Conservation (phyloP, 2,797 vertebrate species). For the Mastacembelus armatus region DNA sequence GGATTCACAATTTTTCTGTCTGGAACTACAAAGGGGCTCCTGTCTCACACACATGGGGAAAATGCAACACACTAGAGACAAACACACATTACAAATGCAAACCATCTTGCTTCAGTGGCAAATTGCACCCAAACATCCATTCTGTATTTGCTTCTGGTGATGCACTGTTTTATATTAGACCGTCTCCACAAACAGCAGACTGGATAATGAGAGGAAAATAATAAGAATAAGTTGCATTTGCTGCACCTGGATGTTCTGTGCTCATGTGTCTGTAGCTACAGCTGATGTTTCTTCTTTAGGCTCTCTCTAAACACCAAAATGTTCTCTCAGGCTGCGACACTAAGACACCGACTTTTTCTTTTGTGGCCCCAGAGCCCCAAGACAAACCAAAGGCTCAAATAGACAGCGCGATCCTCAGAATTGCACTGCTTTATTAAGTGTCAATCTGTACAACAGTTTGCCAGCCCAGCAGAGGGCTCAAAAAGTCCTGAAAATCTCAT, state of each 20-base stretch:
- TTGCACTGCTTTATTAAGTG: slow-evolving; percentile 58
- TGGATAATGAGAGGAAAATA: slow-evolving; percentile 51
- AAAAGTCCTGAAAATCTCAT: slow-evolving; percentile 64
- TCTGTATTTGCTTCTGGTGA: slow-evolving; percentile 49
- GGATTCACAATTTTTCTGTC: neutral
- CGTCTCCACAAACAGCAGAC: slow-evolving; percentile 41
- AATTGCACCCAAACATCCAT: slow-evolving; percentile 46
- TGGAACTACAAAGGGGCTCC: neutral
- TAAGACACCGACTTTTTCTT: slow-evolving; percentile 34
- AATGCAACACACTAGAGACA: slow-evolving; percentile 5
- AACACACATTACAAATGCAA: slow-evolving; percentile 18
- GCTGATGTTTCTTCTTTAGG: slow-evolving; percentile 35
- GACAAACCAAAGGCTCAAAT: slow-evolving; percentile 44
- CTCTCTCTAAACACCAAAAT: slow-evolving; percentile 36
- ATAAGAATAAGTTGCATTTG: no score
- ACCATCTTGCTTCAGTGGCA: slow-evolving; percentile 35
- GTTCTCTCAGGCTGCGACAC: slow-evolving; percentile 33
- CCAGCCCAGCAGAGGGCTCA: slow-evolving; percentile 47
- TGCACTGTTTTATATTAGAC: slow-evolving; percentile 23
- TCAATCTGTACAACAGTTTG: slow-evolving; percentile 59
- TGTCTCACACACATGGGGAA: slow-evolving; percentile 3
- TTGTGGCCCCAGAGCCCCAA: slow-evolving; percentile 26
- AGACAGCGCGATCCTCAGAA: slow-evolving; percentile 37
- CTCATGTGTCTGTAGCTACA: slow-evolving; percentile 22
- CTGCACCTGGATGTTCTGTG: slow-evolving; percentile 43